These are phyloP conservation scores for Drosophila simulans DNA, from an alignment of 1,140 invertebrate genomes.

Conservation along the genomic window DNA sequence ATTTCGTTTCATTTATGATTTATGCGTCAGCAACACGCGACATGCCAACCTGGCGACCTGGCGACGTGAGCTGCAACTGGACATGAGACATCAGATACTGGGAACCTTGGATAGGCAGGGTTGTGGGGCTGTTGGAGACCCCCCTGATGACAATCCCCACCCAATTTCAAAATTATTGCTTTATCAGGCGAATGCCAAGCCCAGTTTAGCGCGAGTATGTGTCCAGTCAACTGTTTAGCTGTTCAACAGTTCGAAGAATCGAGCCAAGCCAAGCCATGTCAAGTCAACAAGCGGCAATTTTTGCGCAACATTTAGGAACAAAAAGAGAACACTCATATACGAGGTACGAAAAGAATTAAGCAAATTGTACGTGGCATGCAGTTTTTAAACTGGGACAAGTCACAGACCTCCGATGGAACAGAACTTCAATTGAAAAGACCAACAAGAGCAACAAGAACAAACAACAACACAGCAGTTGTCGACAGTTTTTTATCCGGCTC, in stretches of 20 bases:
- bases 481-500: slow-evolving; percentile 55
- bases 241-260: slow-evolving; percentile 52
- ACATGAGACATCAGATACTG: slow-evolving; percentile 8
- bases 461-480: slow-evolving; percentile 17
- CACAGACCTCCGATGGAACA: slow-evolving; percentile 62
- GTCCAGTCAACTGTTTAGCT: slow-evolving; percentile 47
- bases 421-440: slow-evolving; percentile 68
- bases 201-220: slow-evolving; percentile 44
- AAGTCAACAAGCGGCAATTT: slow-evolving; percentile 61
- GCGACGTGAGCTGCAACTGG: slow-evolving; percentile 28
- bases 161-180: slow-evolving; percentile 43
- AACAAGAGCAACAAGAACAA: slow-evolving; percentile 14
- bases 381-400: slow-evolving; percentile 76
- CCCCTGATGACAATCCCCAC: slow-evolving; percentile 2
- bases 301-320: slow-evolving; percentile 69
- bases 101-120: neutral
- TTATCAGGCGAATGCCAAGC: slow-evolving; percentile 52
- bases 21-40: slow-evolving; percentile 79
- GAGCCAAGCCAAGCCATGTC: slow-evolving; percentile 49
- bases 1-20: slow-evolving; percentile 65
- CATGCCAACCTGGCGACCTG: slow-evolving; percentile 19
- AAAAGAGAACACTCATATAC: slow-evolving; percentile 22
- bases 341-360: slow-evolving; percentile 37
- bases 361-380: slow-evolving; percentile 70
- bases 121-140: neutral